These are phyloP conservation scores for Lepisosteus osseus DNA, from an alignment of 2,113 vertebrate genomes.

Conservation along the genomic window DNA sequence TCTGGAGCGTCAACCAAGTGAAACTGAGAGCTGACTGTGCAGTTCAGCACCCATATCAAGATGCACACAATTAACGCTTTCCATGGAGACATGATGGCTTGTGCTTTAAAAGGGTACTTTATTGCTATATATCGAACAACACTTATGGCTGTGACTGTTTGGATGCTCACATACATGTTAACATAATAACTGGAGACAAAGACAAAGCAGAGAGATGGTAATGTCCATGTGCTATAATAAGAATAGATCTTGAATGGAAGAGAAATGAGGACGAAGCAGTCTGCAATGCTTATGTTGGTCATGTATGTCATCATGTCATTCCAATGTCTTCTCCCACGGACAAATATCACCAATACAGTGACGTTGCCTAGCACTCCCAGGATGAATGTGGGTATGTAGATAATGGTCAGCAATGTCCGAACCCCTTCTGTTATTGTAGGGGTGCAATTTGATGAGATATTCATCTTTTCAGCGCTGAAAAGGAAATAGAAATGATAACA, in stretches of 20 bases:
- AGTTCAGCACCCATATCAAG: slow-evolving; percentile 45
- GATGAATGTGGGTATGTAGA: slow-evolving; percentile 22
- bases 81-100: slow-evolving; percentile 46
- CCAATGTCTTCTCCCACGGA: slow-evolving; percentile 53
- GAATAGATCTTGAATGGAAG: slow-evolving; percentile 56
- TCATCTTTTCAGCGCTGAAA: slow-evolving; percentile 18
- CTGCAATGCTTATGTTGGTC: slow-evolving; percentile 59
- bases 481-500: background rate
- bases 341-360: slow-evolving; percentile 62
- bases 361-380: slow-evolving; percentile 34
- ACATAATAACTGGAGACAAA: slow-evolving; percentile 45
- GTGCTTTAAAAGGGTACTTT: slow-evolving; percentile 62
- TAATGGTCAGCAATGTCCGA: slow-evolving; percentile 7
- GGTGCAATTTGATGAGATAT: background rate
- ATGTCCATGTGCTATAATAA: rapidly evolving
- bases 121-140: slow-evolving; percentile 70
- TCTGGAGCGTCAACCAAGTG: rapidly evolving
- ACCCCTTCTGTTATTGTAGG: slow-evolving; percentile 1
- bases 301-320: slow-evolving; percentile 67
- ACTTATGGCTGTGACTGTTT: slow-evolving; percentile 53
- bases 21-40: slow-evolving; percentile 5
- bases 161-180: slow-evolving; percentile 70
- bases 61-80: slow-evolving; percentile 50
- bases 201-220: slow-evolving; percentile 32
- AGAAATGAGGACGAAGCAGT: slow-evolving; percentile 56